These are phyloP conservation scores for Cordilura impudica DNA, from an alignment of 2,888 invertebrate genomes.

Conservation along the genomic window DNA sequence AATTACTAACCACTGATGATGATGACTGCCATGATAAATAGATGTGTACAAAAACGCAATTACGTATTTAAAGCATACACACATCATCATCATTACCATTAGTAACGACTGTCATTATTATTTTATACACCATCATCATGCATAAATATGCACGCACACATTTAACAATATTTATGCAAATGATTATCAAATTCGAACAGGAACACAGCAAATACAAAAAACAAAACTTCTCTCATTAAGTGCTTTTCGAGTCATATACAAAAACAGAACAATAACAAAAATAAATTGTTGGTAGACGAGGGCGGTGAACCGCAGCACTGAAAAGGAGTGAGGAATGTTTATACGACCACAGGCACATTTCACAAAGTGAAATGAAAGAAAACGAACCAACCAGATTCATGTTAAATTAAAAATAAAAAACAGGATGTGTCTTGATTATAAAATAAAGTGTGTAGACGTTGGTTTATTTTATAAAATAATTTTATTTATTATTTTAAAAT, in stretches of 20 bases:
- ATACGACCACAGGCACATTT: conserved; percentile 4
- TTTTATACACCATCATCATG: conserved; percentile 9
- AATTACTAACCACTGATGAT: background rate
- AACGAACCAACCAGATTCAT: background rate
- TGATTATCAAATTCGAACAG: conserved; percentile 74
- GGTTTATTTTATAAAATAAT: too few species aligned
- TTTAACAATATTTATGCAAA: conserved; percentile 70
- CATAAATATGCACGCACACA: conserved; percentile 38
- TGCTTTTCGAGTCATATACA: background rate
- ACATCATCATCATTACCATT: background rate
- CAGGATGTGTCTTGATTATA: conserved; percentile 5
- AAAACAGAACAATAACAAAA: background rate
- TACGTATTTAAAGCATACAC: background rate
- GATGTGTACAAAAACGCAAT: background rate
- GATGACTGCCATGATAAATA: background rate
- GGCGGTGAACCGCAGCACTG: background rate
- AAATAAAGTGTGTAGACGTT: too few species aligned
- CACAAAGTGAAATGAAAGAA: background rate
- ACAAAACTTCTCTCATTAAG: background rate
- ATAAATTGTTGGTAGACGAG: background rate
- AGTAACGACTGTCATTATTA: conserved; percentile 14
- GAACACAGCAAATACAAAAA: conserved; percentile 65
- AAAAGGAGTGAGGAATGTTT: conserved; percentile 3
- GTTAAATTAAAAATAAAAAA: background rate
- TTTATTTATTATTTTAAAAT: too few species aligned